Evolutionary conservation across 2,888 invertebrate species (phyloP).

Genomic region (Alcis repandata): DNA sequence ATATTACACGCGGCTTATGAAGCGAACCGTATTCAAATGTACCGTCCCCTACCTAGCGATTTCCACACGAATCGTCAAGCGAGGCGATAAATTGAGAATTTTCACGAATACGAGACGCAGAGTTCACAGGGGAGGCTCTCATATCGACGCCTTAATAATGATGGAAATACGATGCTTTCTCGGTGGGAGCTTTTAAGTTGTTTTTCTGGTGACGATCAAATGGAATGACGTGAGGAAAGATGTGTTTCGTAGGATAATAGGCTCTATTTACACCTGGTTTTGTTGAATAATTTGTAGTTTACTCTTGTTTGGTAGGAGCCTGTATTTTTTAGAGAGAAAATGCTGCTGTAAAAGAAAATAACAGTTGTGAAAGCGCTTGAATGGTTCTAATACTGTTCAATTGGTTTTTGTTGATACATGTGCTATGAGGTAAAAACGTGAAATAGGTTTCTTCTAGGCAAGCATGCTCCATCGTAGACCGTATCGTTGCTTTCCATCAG

Average conservation of each 20-base stretch:
- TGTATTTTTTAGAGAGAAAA: background rate
- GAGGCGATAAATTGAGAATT: slow-evolving; percentile 47
- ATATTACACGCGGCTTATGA: slow-evolving; percentile 27
- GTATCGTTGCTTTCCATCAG: no score
- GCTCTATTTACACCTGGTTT: background rate
- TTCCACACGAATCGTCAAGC: slow-evolving; percentile 29
- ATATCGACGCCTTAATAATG: slow-evolving; percentile 35
- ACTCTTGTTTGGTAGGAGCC: background rate
- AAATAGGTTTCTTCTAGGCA: background rate
- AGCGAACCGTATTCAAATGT: slow-evolving; percentile 21
- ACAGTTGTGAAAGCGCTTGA: no score
- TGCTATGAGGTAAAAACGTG: no score
- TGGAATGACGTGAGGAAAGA: slow-evolving; percentile 14
- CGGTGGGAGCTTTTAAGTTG: slow-evolving; percentile 8
- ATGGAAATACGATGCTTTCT: slow-evolving; percentile 25
- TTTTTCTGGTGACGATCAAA: slow-evolving; percentile 26
- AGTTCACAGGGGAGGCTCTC: slow-evolving; percentile 40
- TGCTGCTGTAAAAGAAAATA: background rate
- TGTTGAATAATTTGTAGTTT: background rate
- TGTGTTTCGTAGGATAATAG: slow-evolving; percentile 2
- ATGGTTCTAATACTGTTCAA: no score
- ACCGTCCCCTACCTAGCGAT: background rate
- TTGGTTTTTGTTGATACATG: no score
- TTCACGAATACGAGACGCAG: slow-evolving; percentile 35
- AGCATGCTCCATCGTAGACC: no score